Conservation (phyloP, 1,140 invertebrate genomes). For the Babylonia areolata region DNA sequence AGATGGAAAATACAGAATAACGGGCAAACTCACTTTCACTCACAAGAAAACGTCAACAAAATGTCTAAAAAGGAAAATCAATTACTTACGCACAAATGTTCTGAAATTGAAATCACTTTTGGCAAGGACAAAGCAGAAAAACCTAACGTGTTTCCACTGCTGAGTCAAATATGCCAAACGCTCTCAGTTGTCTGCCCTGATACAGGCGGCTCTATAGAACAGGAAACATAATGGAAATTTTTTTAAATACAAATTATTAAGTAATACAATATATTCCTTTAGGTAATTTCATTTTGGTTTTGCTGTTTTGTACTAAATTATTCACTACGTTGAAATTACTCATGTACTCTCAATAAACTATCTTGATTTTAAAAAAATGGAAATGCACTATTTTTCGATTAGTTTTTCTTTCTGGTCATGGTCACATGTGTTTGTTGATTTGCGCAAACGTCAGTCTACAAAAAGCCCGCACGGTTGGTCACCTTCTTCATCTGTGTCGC, state of each 20-base stretch:
- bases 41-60: background rate
- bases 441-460: slow-evolving; percentile 7
- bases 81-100: background rate
- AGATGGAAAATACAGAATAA: background rate
- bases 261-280: no score
- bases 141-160: slow-evolving; percentile 9
- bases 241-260: no score
- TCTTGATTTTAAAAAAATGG: no score
- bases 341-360: no score
- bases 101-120: background rate
- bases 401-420: slow-evolving; percentile 20
- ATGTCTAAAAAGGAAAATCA: background rate
- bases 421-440: slow-evolving; percentile 30
- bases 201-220: slow-evolving; percentile 6
- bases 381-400: background rate
- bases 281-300: no score
- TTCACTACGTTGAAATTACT: no score
- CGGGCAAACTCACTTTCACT: background rate
- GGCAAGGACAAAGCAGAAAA: slow-evolving; percentile 27
- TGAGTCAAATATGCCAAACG: background rate
- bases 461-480: background rate
- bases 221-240: background rate
- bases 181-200: slow-evolving; percentile 9
- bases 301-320: no score
- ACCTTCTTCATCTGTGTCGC: background rate